phyloP scores from a whole-genome alignment of 2,797 vertebrate genomes.

The Peromyscus melanophrys region DNA sequence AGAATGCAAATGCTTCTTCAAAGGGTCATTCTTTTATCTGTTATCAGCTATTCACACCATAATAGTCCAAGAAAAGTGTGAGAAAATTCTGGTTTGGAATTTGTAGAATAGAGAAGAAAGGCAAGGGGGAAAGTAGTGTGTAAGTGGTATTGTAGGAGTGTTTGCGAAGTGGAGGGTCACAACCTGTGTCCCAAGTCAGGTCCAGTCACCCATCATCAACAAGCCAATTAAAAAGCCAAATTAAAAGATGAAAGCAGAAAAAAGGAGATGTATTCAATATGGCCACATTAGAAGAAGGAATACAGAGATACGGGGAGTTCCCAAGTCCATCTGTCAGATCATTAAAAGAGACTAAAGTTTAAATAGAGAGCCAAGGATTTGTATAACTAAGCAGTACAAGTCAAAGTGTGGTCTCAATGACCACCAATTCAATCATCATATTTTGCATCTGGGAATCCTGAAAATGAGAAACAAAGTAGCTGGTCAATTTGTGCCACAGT shows the following conservation, averaged over 20 bases:
- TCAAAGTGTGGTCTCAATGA: neutral
- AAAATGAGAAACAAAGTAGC: slow-evolving; percentile 12
- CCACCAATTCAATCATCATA: neutral
- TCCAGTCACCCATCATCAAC: neutral
- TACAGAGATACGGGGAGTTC: neutral
- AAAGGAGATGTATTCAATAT: neutral
- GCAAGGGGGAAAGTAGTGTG: neutral
- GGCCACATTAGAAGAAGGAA: neutral
- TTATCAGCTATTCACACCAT: neutral
- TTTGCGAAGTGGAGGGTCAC: neutral
- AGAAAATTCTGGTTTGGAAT: neutral
- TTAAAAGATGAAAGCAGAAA: neutral
- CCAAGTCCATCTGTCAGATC: too few species aligned
- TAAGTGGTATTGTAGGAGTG: neutral
- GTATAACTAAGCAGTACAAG: neutral
- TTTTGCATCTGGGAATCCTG: neutral
- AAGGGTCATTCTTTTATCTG: neutral
- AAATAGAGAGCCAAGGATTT: too few species aligned
- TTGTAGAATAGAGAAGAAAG: slow-evolving; percentile 39
- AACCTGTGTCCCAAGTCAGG: neutral
- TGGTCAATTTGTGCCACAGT: neutral
- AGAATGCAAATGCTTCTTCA: neutral
- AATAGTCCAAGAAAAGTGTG: neutral
- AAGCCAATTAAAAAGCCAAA: neutral
- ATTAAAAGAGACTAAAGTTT: neutral